Evolutionary conservation across 2,797 vertebrate species (phyloP), one percentile per base, ranked within the genome.

Genomic region (Fundulus diaphanus): DNA sequence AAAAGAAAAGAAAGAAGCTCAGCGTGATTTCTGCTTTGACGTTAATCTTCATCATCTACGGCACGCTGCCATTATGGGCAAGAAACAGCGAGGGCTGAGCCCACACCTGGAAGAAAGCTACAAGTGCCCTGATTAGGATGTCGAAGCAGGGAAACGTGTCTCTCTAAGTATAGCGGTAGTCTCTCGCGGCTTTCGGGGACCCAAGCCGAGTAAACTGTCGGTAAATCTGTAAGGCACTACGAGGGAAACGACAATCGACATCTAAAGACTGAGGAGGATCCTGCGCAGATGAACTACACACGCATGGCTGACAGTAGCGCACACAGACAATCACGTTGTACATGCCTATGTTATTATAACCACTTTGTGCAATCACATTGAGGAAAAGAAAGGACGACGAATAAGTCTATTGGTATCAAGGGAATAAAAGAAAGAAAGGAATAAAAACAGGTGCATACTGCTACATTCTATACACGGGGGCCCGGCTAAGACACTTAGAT

Each of bases 171-270:
- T 79, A 85, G 87, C 90, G 92, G 87, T 87, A 91, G 95, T 94
- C 95, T 95, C 93, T 88, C 88, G 90, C 90, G 92, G 93, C 88
- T 88, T 93, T 93, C 93, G 93, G 93, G n/a, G 94, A 90, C 95
- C 94, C 94, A 95, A 96, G 96, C 91, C 95, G 92, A 95, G 96
- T 96, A 96, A 97, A 96, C 95, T 86, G 94, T 96, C 90, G 93
- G 95, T 95, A 93, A 94, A 96, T 97, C 86, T 95, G 96, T 99
- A 99, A 99, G 98, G 98, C 98, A 99, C 98, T 99, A 99, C 96
- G 91, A 98, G 96, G 97, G 96, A 96, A n/a, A 96, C 93, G 94
- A 96, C 94, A 96, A 94, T 91, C 87, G 93, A 95, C 96, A 87
- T 94, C 95, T 95, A 96, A 87, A 85, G 95, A 96, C 94, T 88